Conservation (phyloP, 2,888 invertebrate genomes). For the Tillus elongatus region DNA sequence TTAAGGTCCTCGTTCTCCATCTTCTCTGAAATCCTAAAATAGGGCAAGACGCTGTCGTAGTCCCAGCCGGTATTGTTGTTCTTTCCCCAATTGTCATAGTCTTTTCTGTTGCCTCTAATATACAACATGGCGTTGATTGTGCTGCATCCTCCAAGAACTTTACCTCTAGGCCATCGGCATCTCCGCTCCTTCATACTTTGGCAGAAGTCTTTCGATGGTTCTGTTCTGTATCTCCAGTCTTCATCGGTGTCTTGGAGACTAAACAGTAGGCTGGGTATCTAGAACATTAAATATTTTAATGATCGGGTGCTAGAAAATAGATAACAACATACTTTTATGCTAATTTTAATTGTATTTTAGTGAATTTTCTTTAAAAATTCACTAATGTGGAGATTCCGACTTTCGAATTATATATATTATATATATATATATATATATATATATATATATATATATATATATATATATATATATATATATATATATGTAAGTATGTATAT, state of each 20-base stretch:
- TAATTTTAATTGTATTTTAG: too few species aligned
- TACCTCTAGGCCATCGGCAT: constrained; percentile 48
- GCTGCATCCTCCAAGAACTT: constrained; percentile 54
- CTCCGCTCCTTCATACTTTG: constrained; percentile 27
- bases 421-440: too few species aligned
- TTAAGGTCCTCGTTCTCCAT: too few species aligned
- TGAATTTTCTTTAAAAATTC: too few species aligned
- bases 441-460: too few species aligned
- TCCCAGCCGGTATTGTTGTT: constrained; percentile 52
- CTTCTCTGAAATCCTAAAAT: constrained; percentile 39
- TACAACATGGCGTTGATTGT: constrained; percentile 54
- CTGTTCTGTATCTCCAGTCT: constrained; percentile 35
- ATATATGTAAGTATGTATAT: too few species aligned
- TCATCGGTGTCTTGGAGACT: constrained; percentile 26
- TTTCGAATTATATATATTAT: too few species aligned
- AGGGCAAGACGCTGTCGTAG: constrained; percentile 39
- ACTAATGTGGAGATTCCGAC: too few species aligned
- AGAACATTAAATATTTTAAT: constrained; percentile 12
- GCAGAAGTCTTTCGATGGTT: too few species aligned
- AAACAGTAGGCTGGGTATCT: constrained; percentile 32
- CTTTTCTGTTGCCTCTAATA: constrained; percentile 49
- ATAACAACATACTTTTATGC: too few species aligned
- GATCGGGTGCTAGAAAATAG: too few species aligned
- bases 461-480: too few species aligned
- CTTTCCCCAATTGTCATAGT: constrained; percentile 53